phyloP scores from a whole-genome alignment of 2,113 vertebrate genomes.

The Salvelinus sp. region DNA sequence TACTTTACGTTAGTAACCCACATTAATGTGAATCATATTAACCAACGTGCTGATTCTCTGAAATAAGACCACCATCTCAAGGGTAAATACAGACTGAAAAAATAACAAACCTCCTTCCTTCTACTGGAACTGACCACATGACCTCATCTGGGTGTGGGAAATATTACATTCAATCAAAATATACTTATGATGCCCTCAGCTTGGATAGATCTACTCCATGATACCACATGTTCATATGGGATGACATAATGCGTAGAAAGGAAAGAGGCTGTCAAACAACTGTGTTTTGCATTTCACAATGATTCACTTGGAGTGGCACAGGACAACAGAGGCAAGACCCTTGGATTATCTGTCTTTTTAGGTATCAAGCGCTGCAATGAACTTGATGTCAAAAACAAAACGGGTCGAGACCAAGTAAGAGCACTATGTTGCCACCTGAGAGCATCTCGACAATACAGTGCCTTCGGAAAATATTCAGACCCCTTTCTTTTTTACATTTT shows the following conservation, averaged over 20 bases:
- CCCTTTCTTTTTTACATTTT: no score
- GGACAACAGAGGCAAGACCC: slow-evolving; percentile 2
- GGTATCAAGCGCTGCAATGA: neutral
- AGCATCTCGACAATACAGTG: neutral
- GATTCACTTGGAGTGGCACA: slow-evolving; percentile 19
- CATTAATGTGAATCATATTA: slow-evolving; percentile 40
- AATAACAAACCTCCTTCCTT: slow-evolving; percentile 60
- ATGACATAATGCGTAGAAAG: slow-evolving; percentile 50
- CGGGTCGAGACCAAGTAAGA: neutral
- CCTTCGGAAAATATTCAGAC: no score
- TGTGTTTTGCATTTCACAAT: slow-evolving; percentile 27
- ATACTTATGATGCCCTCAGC: slow-evolving; percentile 67
- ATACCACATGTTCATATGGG: slow-evolving; percentile 47
- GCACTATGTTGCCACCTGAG: neutral
- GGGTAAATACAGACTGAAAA: slow-evolving; percentile 54
- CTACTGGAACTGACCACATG: slow-evolving; percentile 59
- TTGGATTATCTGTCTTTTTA: slow-evolving; percentile 3
- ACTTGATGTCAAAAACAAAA: neutral
- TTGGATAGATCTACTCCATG: slow-evolving; percentile 49
- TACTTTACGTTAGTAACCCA: slow-evolving; percentile 34
- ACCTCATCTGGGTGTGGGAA: slow-evolving; percentile 70
- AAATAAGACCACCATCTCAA: slow-evolving; percentile 50
- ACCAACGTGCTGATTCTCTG: slow-evolving; percentile 38
- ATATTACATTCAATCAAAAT: slow-evolving; percentile 62
- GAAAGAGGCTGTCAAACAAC: slow-evolving; percentile 51